Evolutionary conservation across 2,113 vertebrate species (phyloP), one percentile per base, ranked within the genome.

Genomic region (Neoarius graeffei): DNA sequence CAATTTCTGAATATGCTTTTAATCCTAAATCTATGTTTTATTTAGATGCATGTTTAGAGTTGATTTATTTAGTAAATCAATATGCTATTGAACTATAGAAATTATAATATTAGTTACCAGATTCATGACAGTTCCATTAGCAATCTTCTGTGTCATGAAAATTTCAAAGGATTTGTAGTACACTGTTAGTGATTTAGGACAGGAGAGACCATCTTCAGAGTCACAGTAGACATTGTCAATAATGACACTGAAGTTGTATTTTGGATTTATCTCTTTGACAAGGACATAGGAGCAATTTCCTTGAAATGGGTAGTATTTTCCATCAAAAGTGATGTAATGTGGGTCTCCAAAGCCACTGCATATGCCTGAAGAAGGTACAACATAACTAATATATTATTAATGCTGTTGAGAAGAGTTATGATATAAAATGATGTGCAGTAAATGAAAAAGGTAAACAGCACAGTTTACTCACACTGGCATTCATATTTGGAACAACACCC

Each of bases 401-500:
- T 56, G 7, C 3, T 80, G 1, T 1, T 66, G 60, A 48, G 25
- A 66, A 76, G 9, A 62, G 7, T 9, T 35, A 20, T 71, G 11
- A 71, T 23, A 35, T n/a, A 30, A 42, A 11, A 66, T 62, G 7
- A 13, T 0, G 0, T 82, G 7, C 48, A 83, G 19, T 80, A n/a
- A 48, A 20, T 23, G 17, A 27, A 87, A 81, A 7, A 20, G 50
- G 19, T 20, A 25, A 25, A 20, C 10, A 20, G 4, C 1, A 11
- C 10, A 59, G 0, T 71, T 30, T 77, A 91, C 97, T 97, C 94
- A 99, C 97, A 98, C 89, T 96, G 94, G 90, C 98, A 99, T 56
- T 97, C 93, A 14, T 96, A 95, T 5, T 92, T 91, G 7, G 85
- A 89, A 89, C 98, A 99, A 88, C 97, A 98, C 85, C 92, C 91